Base-by-base conservation (phyloP, 2,888 invertebrate species). In the Xestia xanthographa region DNA sequence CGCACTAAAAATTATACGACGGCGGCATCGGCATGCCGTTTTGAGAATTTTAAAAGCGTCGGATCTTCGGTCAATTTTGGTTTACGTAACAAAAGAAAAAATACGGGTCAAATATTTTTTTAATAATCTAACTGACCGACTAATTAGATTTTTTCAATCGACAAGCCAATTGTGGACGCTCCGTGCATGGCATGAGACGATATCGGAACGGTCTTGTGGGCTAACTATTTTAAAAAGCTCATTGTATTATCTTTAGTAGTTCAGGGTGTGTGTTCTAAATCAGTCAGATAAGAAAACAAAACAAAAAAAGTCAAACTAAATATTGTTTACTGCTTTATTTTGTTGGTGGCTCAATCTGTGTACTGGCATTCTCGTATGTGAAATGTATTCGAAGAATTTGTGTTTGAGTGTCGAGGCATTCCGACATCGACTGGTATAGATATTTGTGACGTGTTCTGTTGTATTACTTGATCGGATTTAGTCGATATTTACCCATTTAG, bases 301-400 rank as follows among this genome's bases (percentile, higher is more conserved):
- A 26, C 20, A 2, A 58, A 45, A 67, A 5, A 12, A 34, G 8
- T 48, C 50, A 22, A 22, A 50, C 22, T 11, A 4, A 50, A 3
- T n/a, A 71, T 2, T 9, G 38, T 60, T 74, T 71, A 60, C 48
- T 34, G 9, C 45, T 62, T 20, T 5, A 14, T 63, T 73, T 56
- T 56, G 48, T 58, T 62, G 53, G 45, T 58, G 17, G 17, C 69
- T 66, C 34, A 66, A 77, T 66, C 22, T 66, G 14, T 43, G 14
- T 58, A 41, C 20, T 66, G 29, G 41, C 48, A n/a, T 69, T 17
- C 5, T 1, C 20, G 41, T 45, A 12, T 38, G 17, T 62, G 43
- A 41, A 73, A 58, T 60, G 2, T 17, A 60, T 53, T 22, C 17
- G 14, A 56, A n/a, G 26, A 77, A 77, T 77, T 65, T 20, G n/a